Conservation (phyloP, 2,113 vertebrate species). For the Ophthalmolycus amberensis region DNA sequence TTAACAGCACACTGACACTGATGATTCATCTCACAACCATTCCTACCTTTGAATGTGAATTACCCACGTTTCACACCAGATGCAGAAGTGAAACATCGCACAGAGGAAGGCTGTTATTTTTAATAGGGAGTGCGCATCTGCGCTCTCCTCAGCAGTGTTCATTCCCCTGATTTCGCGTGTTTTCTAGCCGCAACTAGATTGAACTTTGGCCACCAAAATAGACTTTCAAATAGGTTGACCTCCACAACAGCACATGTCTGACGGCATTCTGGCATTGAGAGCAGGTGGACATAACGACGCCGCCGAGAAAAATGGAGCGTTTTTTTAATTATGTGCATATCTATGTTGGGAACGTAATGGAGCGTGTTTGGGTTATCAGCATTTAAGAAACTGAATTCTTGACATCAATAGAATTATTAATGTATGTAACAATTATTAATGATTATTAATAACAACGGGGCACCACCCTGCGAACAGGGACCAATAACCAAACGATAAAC, state of each 20-base stretch:
- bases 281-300: background rate
- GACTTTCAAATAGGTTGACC: background rate
- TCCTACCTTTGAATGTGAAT: background rate
- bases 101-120: background rate
- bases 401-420: too few species aligned
- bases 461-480: too few species aligned
- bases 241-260: background rate
- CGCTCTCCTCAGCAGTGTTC: background rate
- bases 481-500: too few species aligned
- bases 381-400: too few species aligned
- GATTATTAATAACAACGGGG: too few species aligned
- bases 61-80: background rate
- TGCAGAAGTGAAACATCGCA: background rate
- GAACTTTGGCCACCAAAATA: background rate
- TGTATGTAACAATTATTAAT: too few species aligned
- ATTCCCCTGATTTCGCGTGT: background rate
- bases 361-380: too few species aligned
- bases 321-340: too few species aligned
- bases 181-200: background rate
- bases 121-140: background rate
- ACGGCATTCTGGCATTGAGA: background rate
- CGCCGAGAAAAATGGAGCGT: too few species aligned
- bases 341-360: too few species aligned
- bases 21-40: background rate
- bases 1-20: background rate